These are phyloP conservation scores for Lepidurus arcticus DNA, from an alignment of 1,140 invertebrate species.

Conservation along the genomic window DNA sequence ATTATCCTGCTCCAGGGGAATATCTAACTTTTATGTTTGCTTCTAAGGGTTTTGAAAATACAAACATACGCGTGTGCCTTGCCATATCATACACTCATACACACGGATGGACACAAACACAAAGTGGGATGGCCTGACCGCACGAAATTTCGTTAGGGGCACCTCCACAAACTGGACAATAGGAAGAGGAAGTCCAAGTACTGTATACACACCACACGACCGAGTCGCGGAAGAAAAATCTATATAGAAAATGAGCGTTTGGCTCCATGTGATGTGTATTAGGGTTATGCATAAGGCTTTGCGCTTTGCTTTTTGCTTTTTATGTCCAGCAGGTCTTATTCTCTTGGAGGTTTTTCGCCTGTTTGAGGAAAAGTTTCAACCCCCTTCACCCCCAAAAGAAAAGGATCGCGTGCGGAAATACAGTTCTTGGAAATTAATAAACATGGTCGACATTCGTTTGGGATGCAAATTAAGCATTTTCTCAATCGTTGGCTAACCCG, in stretches of 20 bases:
- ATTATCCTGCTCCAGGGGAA: background rate
- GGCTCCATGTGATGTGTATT: background rate
- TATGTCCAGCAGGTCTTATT: no score
- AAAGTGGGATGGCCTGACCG: constrained; percentile 11
- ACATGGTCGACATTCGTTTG: no score
- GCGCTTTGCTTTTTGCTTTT: no score
- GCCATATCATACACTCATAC: background rate
- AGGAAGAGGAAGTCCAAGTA: background rate
- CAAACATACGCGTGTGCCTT: background rate
- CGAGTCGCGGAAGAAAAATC: background rate
- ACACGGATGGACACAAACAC: background rate
- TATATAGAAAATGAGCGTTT: background rate
- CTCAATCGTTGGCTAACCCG: no score
- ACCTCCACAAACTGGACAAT: constrained; percentile 5
- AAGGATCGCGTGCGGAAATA: no score
- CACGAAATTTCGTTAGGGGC: constrained; percentile 3
- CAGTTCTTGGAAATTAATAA: no score
- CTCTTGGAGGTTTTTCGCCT: no score
- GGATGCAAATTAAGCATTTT: no score
- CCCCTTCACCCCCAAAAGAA: no score
- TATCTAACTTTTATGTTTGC: constrained; percentile 10
- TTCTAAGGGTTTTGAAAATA: background rate
- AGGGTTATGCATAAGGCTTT: background rate
- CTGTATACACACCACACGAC: background rate
- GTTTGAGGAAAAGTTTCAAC: no score